Percentiles rank a stretch among this genome's conserved stretches.
Conservation (phyloP, 30 jellyfish, hydroid and myxozoan species). For the Sanderia malayensis region DNA sequence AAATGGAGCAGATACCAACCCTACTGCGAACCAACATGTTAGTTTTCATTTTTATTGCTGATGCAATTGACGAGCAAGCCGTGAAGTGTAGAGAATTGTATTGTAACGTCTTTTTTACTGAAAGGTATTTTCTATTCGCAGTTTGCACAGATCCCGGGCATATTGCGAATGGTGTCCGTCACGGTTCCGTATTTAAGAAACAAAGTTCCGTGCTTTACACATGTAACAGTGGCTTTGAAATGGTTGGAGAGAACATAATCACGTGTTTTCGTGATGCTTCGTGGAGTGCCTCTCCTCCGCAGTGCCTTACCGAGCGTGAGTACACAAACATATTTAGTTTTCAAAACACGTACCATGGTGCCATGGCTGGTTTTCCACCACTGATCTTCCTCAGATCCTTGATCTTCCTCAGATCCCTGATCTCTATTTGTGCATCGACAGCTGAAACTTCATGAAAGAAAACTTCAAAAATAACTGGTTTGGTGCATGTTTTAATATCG, state of each 20-base stretch:
- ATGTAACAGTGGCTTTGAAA: slow-evolving; percentile 34
- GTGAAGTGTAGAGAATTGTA: background rate
- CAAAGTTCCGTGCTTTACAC: slow-evolving; percentile 30
- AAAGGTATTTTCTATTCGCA: background rate
- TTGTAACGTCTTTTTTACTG: background rate
- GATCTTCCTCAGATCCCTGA: no score
- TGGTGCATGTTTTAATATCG: no score
- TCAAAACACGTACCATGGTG: no score
- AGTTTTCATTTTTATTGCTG: slow-evolving; percentile 3
- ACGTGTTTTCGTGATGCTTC: slow-evolving; percentile 35
- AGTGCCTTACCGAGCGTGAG: slow-evolving; percentile 48
- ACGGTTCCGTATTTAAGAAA: slow-evolving; percentile 11
- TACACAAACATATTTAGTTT: no score
- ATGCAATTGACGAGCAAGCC: background rate
- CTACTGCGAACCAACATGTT: slow-evolving; percentile 58
- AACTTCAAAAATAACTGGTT: no score
- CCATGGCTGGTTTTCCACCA: no score
- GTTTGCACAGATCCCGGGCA: slow-evolving; percentile 49
- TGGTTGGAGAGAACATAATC: slow-evolving; percentile 44
- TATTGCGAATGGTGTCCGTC: slow-evolving; percentile 23
- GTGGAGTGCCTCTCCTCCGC: slow-evolving; percentile 62
- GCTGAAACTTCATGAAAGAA: no score
- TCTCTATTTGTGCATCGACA: no score
- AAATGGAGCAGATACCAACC: slow-evolving; percentile 55
- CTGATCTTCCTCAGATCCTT: no score